Evolutionary conservation across 2,113 vertebrate genomes (phyloP).

Genomic region (Rhadina sibilatrix): DNA sequence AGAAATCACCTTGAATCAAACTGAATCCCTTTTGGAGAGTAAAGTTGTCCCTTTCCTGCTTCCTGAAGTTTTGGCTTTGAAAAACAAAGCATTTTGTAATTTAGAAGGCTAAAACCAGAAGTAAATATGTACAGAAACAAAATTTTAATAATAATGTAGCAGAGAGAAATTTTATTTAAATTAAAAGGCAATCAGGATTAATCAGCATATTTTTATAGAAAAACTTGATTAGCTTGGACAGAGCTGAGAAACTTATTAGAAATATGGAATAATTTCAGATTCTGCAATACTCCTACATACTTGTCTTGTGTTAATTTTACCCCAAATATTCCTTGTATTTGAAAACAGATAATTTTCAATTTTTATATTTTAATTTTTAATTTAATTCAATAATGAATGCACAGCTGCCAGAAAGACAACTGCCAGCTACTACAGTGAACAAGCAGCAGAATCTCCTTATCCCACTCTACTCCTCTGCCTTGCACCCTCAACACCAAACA

Average conservation of each 20-base stretch:
- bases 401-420: neutral
- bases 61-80: neutral
- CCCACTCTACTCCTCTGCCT: neutral
- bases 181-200: neutral
- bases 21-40: neutral
- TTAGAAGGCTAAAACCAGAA: neutral
- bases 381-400: neutral
- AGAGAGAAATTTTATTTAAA: neutral
- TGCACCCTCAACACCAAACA: accelerated
- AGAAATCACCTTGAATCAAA: neutral
- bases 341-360: neutral
- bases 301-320: neutral
- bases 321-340: neutral
- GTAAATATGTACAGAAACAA: neutral
- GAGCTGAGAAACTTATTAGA: neutral
- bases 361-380: neutral
- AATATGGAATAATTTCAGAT: neutral
- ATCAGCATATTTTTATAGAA: neutral
- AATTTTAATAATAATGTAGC: neutral
- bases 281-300: neutral
- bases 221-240: neutral
- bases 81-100: neutral
- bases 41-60: neutral
- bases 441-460: neutral
- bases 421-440: neutral